Evolutionary conservation across 2,113 vertebrate species (phyloP).

Genomic region (Sander lucioperca): DNA sequence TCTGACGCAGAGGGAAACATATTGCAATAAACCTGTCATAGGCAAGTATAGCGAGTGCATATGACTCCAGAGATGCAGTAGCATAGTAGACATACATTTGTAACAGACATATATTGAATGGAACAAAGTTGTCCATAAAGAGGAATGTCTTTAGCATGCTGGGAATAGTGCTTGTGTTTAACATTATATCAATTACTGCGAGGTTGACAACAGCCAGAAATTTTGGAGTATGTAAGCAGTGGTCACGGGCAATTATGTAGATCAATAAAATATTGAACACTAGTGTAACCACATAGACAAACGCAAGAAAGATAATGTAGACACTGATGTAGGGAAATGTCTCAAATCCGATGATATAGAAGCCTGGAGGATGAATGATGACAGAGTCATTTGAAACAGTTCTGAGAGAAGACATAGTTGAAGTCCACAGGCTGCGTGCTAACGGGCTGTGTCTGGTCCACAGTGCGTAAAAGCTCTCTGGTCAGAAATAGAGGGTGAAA

Average conservation of each 20-base stretch:
- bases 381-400: slow-evolving; percentile 49
- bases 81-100: slow-evolving; percentile 75
- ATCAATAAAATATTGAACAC: slow-evolving; percentile 75
- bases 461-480: not conserved
- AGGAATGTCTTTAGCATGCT: slow-evolving; percentile 78
- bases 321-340: slow-evolving; percentile 50
- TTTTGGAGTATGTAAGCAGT: slow-evolving; percentile 74
- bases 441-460: not conserved
- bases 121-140: slow-evolving; percentile 68
- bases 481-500: not conserved
- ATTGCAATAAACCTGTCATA: slow-evolving; percentile 79
- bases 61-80: slow-evolving; percentile 59
- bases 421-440: not conserved
- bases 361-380: slow-evolving; percentile 77
- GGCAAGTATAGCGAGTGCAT: slow-evolving; percentile 73
- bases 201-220: slow-evolving; percentile 79
- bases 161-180: slow-evolving; percentile 74
- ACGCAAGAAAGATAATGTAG: slow-evolving; percentile 74
- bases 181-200: slow-evolving; percentile 70
- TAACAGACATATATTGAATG: slow-evolving; percentile 70
- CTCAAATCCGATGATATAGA: slow-evolving; percentile 75
- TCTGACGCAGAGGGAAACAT: slow-evolving; percentile 76
- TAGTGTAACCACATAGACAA: slow-evolving; percentile 70
- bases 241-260: slow-evolving; percentile 54
- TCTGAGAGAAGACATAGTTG: slow-evolving; percentile 53